phyloP scores from a whole-genome alignment of 2,113 vertebrate genomes.

The Aramus guarauna region DNA sequence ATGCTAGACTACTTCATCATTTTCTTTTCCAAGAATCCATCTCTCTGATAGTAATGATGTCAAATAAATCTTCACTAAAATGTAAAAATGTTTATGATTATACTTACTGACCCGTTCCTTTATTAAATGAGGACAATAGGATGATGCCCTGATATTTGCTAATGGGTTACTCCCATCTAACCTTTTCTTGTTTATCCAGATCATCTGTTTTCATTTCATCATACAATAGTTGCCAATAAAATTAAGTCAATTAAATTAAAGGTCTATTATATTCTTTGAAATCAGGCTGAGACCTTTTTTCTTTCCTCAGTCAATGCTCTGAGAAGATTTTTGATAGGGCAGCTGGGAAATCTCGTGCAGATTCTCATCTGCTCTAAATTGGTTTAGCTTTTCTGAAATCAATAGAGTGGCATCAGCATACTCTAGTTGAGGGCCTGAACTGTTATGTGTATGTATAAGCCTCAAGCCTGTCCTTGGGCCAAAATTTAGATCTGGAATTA shows the following conservation, averaged over 20 bases:
- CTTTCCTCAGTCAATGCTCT: constrained; percentile 3
- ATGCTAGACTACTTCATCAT: neutral
- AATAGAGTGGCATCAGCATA: neutral
- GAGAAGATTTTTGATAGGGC: constrained; percentile 38
- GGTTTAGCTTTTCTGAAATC: constrained; percentile 41
- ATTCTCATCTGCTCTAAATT: constrained; percentile 42
- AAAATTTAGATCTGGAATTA: neutral
- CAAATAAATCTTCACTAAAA: constrained; percentile 61
- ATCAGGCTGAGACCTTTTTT: constrained; percentile 35
- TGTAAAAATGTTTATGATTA: constrained; percentile 56
- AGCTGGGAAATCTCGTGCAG: constrained; percentile 44
- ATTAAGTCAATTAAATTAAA: constrained; percentile 64
- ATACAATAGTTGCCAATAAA: constrained; percentile 55
- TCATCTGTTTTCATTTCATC: constrained; percentile 63
- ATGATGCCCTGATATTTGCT: constrained; percentile 56
- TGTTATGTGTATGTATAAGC: neutral
- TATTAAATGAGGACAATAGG: constrained; percentile 59
- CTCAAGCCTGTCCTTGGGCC: neutral
- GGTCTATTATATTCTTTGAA: constrained; percentile 44
- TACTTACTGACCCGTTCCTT: constrained; percentile 9
- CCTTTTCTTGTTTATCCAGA: constrained; percentile 44
- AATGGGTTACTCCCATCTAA: constrained; percentile 52
- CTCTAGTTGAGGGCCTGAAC: neutral
- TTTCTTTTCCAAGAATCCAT: constrained; percentile 24
- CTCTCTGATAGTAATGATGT: constrained; percentile 3